These are phyloP conservation scores for Caenorhabditis sp. DNA, from an alignment of 2,888 invertebrate genomes.

Conservation along the genomic window DNA sequence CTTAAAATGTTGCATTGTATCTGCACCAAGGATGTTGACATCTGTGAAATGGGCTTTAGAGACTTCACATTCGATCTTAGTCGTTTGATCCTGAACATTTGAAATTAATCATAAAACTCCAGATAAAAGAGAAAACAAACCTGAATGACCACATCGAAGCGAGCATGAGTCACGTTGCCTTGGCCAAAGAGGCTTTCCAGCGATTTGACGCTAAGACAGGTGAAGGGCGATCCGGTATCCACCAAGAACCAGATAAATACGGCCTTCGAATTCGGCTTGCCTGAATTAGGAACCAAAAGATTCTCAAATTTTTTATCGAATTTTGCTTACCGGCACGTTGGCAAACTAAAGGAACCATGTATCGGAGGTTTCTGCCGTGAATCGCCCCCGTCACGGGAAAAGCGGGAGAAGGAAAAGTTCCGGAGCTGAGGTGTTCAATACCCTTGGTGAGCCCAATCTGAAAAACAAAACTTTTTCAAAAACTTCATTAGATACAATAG, in stretches of 20 bases:
- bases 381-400: conserved; percentile 42
- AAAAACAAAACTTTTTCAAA: conserved; percentile 47
- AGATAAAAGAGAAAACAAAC: conserved; percentile 54
- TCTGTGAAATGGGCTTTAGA: conserved; percentile 54
- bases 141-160: conserved; percentile 45
- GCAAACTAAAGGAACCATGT: conserved; percentile 58
- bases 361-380: conserved; percentile 27
- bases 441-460: conserved; percentile 35
- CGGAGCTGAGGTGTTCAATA: conserved; percentile 43
- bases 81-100: conserved; percentile 59
- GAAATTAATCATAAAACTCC: neutral
- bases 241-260: conserved; percentile 50
- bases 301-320: conserved; percentile 16
- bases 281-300: conserved; percentile 15
- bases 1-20: conserved; percentile 48
- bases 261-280: conserved; percentile 41
- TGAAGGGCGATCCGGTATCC: conserved; percentile 52
- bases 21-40: conserved; percentile 59
- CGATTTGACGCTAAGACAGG: conserved; percentile 55
- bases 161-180: conserved; percentile 36
- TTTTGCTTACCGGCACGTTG: conserved; percentile 14
- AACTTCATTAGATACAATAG: conserved; percentile 28
- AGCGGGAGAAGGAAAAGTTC: conserved; percentile 53
- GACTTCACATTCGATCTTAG: conserved; percentile 53
- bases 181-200: conserved; percentile 45